phyloP scores from a whole-genome alignment of 2,113 vertebrate genomes.

The Diphyllodes magnificus region DNA sequence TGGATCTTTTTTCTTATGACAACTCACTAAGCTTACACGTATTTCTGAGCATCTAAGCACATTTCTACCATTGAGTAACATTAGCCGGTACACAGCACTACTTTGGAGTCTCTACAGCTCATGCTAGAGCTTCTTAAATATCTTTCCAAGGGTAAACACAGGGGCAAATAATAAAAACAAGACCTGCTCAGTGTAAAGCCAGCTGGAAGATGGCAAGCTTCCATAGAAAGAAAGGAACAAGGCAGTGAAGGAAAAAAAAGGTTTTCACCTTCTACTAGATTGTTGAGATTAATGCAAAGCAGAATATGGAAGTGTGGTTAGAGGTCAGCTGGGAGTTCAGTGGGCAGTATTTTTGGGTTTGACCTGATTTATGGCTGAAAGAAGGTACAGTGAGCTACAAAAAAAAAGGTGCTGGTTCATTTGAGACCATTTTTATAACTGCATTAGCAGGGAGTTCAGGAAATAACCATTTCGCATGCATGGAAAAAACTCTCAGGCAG shows the following conservation, averaged over 20 bases:
- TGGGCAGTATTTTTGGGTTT: neutral
- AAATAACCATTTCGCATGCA: neutral
- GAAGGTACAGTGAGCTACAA: neutral
- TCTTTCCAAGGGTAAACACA: neutral
- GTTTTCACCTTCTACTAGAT: neutral
- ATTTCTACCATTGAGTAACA: neutral
- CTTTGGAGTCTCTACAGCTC: neutral
- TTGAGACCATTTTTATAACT: neutral
- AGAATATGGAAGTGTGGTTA: neutral
- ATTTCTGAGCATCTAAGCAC: neutral
- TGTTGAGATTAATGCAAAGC: neutral
- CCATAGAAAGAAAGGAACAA: neutral
- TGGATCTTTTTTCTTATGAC: neutral
- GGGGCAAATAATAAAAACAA: neutral
- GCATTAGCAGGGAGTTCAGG: neutral
- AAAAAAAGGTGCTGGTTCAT: neutral
- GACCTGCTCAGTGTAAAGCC: neutral
- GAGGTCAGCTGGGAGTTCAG: neutral
- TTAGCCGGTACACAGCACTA: neutral
- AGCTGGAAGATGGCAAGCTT: neutral
- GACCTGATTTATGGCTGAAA: neutral
- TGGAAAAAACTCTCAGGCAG: neutral
- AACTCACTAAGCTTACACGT: neutral
- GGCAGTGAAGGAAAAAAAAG: neutral
- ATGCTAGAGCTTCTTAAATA: neutral